These are phyloP conservation scores for Dendroctonus ponderosae DNA, from an alignment of 1,140 invertebrate species.

Conservation along the genomic window DNA sequence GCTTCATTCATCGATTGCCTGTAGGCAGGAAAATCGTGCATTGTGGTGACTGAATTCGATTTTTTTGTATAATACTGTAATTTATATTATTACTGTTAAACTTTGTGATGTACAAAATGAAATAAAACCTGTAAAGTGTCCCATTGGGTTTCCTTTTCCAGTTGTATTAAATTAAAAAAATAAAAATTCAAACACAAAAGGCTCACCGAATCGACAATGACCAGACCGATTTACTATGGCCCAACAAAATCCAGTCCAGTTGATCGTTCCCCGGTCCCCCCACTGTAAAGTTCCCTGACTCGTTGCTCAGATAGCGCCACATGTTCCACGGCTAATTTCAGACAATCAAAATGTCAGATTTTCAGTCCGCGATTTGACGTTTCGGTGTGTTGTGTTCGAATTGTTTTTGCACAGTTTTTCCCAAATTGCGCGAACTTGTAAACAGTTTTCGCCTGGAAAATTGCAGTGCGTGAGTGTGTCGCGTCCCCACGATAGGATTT, in stretches of 20 bases:
- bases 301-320: constrained; percentile 13
- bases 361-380: constrained; percentile 25
- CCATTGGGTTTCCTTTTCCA: background rate
- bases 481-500: no score
- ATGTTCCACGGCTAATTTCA: background rate
- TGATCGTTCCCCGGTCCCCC: background rate
- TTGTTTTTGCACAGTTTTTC: constrained; percentile 2
- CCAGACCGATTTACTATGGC: background rate
- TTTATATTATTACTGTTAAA: constrained; percentile 8
- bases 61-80: constrained; percentile 18
- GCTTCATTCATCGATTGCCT: background rate
- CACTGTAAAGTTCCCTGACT: background rate
- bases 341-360: constrained; percentile 16
- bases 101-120: constrained; percentile 1
- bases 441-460: no score
- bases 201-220: background rate
- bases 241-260: background rate
- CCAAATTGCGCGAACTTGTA: no score
- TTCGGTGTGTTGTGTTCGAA: constrained; percentile 14
- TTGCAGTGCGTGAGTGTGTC: no score
- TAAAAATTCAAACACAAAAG: background rate
- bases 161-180: background rate
- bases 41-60: constrained; percentile 14
- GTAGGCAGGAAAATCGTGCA: background rate
- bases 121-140: constrained; percentile 2